Evolutionary conservation across 2,797 vertebrate species (phyloP).

Genomic region (Petrocephalus sullivani): DNA sequence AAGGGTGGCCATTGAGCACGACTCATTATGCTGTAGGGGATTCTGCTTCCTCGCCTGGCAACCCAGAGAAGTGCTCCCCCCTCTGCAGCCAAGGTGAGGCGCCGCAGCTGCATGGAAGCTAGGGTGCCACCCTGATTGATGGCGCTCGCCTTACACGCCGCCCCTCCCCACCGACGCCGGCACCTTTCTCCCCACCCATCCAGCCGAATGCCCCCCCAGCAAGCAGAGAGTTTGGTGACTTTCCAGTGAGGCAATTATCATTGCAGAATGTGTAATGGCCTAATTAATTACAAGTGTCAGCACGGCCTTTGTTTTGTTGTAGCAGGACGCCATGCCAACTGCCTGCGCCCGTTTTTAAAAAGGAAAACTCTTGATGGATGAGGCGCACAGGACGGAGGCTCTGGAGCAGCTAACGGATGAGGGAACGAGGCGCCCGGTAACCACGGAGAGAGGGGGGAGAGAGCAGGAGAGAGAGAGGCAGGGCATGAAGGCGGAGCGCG

Average conservation of each 20-base stretch:
- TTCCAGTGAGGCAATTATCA: slow-evolving; percentile 99
- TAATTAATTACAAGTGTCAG: slow-evolving; percentile 99
- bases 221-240: slow-evolving; percentile 84
- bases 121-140: slow-evolving; percentile 77
- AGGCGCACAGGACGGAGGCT: slow-evolving; percentile 12
- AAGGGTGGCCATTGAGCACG: slow-evolving; percentile 12
- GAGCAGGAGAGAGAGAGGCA: background rate
- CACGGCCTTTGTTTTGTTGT: slow-evolving; percentile 83
- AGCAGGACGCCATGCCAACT: slow-evolving; percentile 82
- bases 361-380: slow-evolving; percentile 56
- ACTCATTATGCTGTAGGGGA: slow-evolving; percentile 25
- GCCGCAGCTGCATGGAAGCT: slow-evolving; percentile 47
- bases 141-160: slow-evolving; percentile 56
- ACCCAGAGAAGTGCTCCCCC: slow-evolving; percentile 29
- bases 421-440: background rate
- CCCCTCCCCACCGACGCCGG: slow-evolving; percentile 51
- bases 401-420: slow-evolving; percentile 27
- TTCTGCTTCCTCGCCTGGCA: background rate
- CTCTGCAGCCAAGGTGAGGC: slow-evolving; percentile 80
- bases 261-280: slow-evolving; percentile 96
- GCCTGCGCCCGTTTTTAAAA: slow-evolving; percentile 62
- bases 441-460: slow-evolving; percentile 26
- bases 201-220: slow-evolving; percentile 51
- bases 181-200: slow-evolving; percentile 55
- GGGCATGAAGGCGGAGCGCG: background rate